Evolutionary conservation across 2,113 vertebrate species (phyloP).

Genomic region (Excalfactoria chinensis): DNA sequence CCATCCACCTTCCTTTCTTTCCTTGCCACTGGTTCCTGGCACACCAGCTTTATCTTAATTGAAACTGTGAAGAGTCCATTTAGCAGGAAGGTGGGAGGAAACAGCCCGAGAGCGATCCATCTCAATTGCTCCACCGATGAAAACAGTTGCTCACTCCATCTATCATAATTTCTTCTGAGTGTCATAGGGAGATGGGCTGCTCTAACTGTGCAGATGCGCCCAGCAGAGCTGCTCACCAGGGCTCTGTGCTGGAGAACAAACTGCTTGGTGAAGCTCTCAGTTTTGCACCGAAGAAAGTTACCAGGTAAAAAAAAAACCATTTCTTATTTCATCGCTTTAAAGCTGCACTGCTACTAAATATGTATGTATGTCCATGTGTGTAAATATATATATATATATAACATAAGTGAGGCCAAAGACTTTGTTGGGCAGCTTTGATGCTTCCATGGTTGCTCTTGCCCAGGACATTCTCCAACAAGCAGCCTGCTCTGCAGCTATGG

Average conservation of each 20-base stretch:
- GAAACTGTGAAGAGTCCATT: conserved; percentile 53
- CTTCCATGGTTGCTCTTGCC: neutral
- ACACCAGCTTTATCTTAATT: conserved; percentile 24
- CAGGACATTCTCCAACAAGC: neutral
- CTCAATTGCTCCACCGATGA: conserved; percentile 48
- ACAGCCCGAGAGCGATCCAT: conserved; percentile 43
- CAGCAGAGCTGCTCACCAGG: neutral
- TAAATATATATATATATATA: no score
- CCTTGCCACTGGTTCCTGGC: neutral
- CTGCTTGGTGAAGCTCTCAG: neutral
- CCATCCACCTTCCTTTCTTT: neutral
- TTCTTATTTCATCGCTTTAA: neutral
- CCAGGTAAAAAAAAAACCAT: neutral
- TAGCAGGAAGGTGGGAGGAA: conserved; percentile 58
- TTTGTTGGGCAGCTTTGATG: neutral
- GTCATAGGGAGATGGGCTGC: neutral
- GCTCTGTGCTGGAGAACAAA: neutral
- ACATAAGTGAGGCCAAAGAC: neutral
- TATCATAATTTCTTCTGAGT: conserved; percentile 40
- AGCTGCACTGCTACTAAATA: neutral
- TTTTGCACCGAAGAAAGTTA: neutral
- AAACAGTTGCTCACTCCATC: conserved; percentile 43
- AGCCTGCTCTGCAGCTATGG: neutral
- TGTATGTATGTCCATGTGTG: neutral
- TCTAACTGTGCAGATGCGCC: neutral